Evolutionary conservation across 2,888 invertebrate species (phyloP).

Genomic region (Pardosa pseudoannulata): DNA sequence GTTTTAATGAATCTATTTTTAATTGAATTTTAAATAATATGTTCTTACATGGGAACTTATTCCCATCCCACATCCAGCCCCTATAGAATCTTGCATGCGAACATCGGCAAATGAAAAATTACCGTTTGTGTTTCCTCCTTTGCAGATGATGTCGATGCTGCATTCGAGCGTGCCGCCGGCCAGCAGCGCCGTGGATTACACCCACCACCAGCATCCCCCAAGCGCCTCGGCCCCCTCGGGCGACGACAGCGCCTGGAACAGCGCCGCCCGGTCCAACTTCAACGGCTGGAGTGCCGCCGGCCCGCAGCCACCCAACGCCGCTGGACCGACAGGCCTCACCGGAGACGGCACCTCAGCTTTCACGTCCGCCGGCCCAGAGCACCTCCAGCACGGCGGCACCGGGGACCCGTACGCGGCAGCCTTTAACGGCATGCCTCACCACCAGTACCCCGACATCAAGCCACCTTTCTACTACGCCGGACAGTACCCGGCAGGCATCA

Average conservation of each 20-base stretch:
- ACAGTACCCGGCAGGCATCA: slow-evolving; percentile 73
- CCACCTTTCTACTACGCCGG: slow-evolving; percentile 74
- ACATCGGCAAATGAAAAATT: too few species aligned
- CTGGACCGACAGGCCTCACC: background rate
- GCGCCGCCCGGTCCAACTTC: slow-evolving; percentile 39
- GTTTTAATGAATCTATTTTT: too few species aligned
- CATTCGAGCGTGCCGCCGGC: slow-evolving; percentile 66
- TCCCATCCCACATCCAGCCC: too few species aligned
- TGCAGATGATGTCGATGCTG: slow-evolving; percentile 74
- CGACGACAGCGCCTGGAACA: slow-evolving; percentile 64
- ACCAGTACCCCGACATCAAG: slow-evolving; percentile 73
- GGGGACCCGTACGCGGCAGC: slow-evolving; percentile 70
- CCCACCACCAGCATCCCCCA: slow-evolving; percentile 65
- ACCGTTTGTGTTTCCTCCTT: too few species aligned
- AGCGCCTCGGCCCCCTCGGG: slow-evolving; percentile 37
- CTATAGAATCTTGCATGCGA: too few species aligned
- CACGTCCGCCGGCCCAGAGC: slow-evolving; percentile 42
- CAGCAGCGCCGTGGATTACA: slow-evolving; percentile 71
- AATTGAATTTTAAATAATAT: too few species aligned
- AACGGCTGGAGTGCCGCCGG: slow-evolving; percentile 55
- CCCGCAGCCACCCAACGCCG: slow-evolving; percentile 20
- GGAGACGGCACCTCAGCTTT: slow-evolving; percentile 16
- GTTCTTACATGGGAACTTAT: too few species aligned
- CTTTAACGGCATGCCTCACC: slow-evolving; percentile 73
- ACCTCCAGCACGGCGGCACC: slow-evolving; percentile 40